Evolutionary conservation across 2,888 invertebrate genomes (phyloP), one percentile per base, ranked within the genome.

Genomic region (Dromius quadrimaculatus): DNA sequence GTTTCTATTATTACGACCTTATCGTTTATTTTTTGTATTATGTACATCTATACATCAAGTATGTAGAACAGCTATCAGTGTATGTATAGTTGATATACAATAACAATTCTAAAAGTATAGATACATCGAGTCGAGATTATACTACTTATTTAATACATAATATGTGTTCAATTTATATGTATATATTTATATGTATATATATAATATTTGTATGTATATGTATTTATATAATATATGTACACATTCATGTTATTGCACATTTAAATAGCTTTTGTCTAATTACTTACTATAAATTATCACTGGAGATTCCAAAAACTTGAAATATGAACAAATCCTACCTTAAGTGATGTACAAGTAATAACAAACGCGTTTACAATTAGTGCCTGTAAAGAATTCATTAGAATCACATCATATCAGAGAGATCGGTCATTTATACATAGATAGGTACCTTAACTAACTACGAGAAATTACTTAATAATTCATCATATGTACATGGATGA

Each of bases 161-260:
- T 63, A 45, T 15, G 28, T 66, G 34, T 66, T 54, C 15, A 28
- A 15, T 43, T 45, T 65, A 45, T 65, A 50, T 64, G 28, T 64
- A 28, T 38, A 65, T 50, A 50, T 57, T 13, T 57, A 28, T 57
- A 57, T 28, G 15, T 2, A 28, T 65, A 50, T 65, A 65, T 50
- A 65, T 65, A 65, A 63, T 43, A 65, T 66, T 54, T 66, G 41
- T 66, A 66, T 34, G 22, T 9, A 66, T 57, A 66, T 66, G 34
- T 64, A n/a, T n/a, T n/a, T n/a, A n/a, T n/a, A 64, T 43, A 22
- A 32, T 28, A 17, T 66, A 59, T 68, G 59, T 68, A 59, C 59
- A 68, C 68, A 68, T 59, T 59, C 59, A 59, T 66, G 79, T 82
- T 83, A 82, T 83, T 83, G 82, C 82, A 83, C 82, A 82, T 81